A percentile compares a stretch with the other conserved stretches of the same genome.
Conservation (phyloP, 35 echinoderm and acorn worm genomes). For the Eucidaris tribuloides region DNA sequence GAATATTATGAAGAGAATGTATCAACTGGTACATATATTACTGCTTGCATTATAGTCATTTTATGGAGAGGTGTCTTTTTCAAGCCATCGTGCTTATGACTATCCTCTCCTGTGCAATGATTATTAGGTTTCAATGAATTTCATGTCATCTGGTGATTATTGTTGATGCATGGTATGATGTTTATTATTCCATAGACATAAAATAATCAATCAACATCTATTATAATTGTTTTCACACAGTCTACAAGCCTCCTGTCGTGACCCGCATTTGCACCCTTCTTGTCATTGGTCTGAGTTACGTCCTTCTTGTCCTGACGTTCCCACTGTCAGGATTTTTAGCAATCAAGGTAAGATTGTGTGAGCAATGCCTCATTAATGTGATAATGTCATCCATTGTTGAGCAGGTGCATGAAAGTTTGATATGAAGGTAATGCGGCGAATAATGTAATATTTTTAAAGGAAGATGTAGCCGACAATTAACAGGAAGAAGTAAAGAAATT, state of each 20-base stretch:
- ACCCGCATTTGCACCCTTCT: conserved; percentile 45
- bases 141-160: background rate
- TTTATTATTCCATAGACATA: no score
- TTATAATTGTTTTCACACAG: conserved; percentile 30
- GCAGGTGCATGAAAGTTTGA: background rate
- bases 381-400: background rate
- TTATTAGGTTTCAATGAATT: background rate
- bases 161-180: background rate
- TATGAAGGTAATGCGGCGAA: background rate
- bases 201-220: no score
- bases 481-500: no score
- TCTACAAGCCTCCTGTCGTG: conserved; percentile 41
- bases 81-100: background rate
- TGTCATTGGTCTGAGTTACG: conserved; percentile 42
- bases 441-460: background rate
- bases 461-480: no score
- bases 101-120: background rate
- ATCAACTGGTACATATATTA: no score
- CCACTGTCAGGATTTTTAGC: conserved; percentile 65
- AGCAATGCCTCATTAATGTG: background rate
- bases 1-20: no score
- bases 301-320: conserved; percentile 64
- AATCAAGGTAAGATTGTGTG: conserved; percentile 46
- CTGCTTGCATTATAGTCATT: no score
- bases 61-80: background rate